A percentile compares a stretch with the other conserved stretches of the same genome.
Conservation (phyloP, 2,888 invertebrate species). For the Nymphalis urticae region DNA sequence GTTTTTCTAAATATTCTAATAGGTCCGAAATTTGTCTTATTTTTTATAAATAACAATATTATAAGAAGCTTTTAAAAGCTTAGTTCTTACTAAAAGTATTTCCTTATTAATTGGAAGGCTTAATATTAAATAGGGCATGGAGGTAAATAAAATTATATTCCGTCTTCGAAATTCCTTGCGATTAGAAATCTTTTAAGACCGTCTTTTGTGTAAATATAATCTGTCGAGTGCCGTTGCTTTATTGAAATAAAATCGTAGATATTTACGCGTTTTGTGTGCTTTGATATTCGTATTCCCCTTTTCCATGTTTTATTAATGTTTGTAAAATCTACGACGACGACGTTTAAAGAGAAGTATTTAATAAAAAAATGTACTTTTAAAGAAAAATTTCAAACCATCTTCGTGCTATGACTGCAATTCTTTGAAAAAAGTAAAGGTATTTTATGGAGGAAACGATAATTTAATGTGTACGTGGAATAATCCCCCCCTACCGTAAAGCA, state of each 20-base stretch:
- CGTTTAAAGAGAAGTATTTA: too few relatives aligned
- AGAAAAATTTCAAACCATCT: neutral
- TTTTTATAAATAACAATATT: too few relatives aligned
- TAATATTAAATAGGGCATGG: too few relatives aligned
- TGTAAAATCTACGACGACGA: too few relatives aligned
- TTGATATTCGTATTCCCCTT: constrained; percentile 6
- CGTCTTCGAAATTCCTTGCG: neutral
- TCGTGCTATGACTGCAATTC: neutral
- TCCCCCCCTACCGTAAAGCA: constrained; percentile 37
- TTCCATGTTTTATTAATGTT: neutral
- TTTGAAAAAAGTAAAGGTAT: neutral
- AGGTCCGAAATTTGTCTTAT: too few relatives aligned
- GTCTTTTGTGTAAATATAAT: constrained; percentile 6
- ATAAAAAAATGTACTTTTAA: neutral
- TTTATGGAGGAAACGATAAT: neutral
- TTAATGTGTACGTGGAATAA: constrained; percentile 6
- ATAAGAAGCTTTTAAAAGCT: too few relatives aligned
- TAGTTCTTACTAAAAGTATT: neutral
- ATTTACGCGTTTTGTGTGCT: constrained; percentile 10
- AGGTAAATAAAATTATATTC: constrained; percentile 2
- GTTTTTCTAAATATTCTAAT: too few relatives aligned
- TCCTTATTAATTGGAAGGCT: too few relatives aligned
- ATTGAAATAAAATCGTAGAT: constrained; percentile 19
- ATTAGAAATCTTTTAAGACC: constrained; percentile 1
- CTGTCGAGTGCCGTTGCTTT: neutral